These are phyloP conservation scores for Morphnarchus princeps DNA, from an alignment of 2,113 vertebrate species.

Conservation along the genomic window DNA sequence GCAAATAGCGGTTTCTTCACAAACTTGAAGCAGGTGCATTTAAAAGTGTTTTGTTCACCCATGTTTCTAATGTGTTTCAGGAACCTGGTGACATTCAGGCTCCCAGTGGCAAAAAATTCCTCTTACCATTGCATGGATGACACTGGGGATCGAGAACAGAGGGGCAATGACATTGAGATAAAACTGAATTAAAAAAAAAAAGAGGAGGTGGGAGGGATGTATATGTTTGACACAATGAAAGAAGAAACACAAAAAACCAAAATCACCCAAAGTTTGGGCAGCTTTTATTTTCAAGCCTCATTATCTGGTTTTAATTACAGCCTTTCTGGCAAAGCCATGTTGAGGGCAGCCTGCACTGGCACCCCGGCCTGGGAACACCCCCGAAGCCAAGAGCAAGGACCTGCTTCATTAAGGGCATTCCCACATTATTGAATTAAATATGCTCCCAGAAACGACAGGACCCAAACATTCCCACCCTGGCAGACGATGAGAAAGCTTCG, in stretches of 20 bases:
- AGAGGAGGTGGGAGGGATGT: neutral
- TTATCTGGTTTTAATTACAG: neutral
- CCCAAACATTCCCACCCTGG: slow-evolving; percentile 38
- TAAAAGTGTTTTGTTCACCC: neutral
- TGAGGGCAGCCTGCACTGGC: neutral
- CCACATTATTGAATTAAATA: neutral
- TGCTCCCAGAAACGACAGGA: neutral
- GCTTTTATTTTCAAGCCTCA: neutral
- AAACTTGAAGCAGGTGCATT: neutral
- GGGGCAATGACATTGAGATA: neutral
- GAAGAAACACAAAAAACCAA: fast-evolving
- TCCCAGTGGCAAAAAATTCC: neutral
- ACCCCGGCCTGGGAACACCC: neutral
- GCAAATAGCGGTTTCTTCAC: neutral
- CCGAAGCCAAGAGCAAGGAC: neutral
- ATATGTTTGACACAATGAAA: neutral
- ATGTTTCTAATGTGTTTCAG: fast-evolving
- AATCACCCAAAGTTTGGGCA: neutral
- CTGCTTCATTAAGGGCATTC: slow-evolving; percentile 21
- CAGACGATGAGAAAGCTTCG: slow-evolving; percentile 32
- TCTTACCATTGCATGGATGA: neutral
- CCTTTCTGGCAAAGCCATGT: neutral
- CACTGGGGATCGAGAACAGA: neutral
- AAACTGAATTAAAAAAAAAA: neutral
- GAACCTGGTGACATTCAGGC: neutral